phyloP scores from a whole-genome alignment of 2,888 invertebrate species.

The Micoletzkya japonica region DNA sequence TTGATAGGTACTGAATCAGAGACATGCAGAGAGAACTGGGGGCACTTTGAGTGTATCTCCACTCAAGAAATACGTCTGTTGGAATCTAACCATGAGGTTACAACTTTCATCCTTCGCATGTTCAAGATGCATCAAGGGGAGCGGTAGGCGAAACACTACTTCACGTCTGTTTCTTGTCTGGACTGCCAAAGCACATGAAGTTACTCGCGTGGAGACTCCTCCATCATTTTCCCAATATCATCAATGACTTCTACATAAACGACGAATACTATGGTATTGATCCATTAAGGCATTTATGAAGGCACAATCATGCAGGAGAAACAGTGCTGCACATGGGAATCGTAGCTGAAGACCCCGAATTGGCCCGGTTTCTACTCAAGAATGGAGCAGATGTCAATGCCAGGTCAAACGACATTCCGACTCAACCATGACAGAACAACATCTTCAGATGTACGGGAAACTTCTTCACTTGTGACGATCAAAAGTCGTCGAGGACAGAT shows the following conservation, averaged over 20 bases:
- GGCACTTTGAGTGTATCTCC: conserved; percentile 30
- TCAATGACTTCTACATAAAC: conserved; percentile 68
- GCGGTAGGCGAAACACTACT: conserved; percentile 93
- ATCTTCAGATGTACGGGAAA: conserved; percentile 78
- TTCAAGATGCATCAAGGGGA: conserved; percentile 68
- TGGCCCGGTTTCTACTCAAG: conserved; percentile 92
- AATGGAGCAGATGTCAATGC: conserved; percentile 73
- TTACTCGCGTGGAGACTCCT: conserved; percentile 88
- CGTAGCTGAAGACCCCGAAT: conserved; percentile 94
- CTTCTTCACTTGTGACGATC: conserved; percentile 97
- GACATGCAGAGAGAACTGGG: conserved; percentile 56
- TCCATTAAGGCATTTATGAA: neutral
- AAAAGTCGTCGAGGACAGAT: conserved; percentile 77
- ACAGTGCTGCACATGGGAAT: conserved; percentile 85
- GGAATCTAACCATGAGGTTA: conserved; percentile 40
- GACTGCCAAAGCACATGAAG: conserved; percentile 57
- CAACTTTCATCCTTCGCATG: neutral
- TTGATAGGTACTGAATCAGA: conserved; percentile 34
- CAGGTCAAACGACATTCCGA: neutral
- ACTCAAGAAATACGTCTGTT: conserved; percentile 53
- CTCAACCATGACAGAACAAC: no score
- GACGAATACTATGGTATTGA: conserved; percentile 56
- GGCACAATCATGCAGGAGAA: conserved; percentile 38
- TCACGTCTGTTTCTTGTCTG: conserved; percentile 75
- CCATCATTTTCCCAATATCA: conserved; percentile 88